Evolutionary conservation across 92 coral and sea anemone species (phyloP).

Genomic region (Phenganax subtilis): DNA sequence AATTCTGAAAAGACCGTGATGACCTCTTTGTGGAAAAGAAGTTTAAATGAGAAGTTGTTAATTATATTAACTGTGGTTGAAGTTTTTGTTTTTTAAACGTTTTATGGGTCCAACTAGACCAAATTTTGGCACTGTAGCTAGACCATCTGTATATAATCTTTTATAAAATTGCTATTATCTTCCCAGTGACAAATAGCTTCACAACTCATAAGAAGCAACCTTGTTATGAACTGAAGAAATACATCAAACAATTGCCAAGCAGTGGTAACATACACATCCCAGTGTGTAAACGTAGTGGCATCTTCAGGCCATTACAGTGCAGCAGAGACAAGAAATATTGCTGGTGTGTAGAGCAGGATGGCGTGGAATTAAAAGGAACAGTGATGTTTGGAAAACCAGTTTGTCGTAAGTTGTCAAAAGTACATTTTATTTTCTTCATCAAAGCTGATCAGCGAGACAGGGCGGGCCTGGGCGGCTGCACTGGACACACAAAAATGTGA

Average conservation of each 20-base stretch:
- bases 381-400: constrained; percentile 53
- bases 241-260: constrained; percentile 5
- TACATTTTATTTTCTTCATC: not conserved
- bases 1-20: too few species aligned
- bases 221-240: constrained; percentile 10
- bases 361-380: constrained; percentile 70
- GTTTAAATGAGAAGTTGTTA: too few species aligned
- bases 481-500: too few species aligned
- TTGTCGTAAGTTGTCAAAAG: constrained; percentile 21
- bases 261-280: constrained; percentile 11
- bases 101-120: too few species aligned
- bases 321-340: constrained; percentile 66
- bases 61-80: too few species aligned
- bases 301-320: constrained; percentile 64
- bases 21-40: too few species aligned
- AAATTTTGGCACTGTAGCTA: too few species aligned
- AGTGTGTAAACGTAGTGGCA: constrained; percentile 43
- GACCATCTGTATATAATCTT: not conserved
- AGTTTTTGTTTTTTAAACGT: too few species aligned
- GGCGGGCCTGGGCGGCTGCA: not conserved
- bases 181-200: not conserved
- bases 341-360: constrained; percentile 86
- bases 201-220: constrained; percentile 6
- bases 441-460: not conserved
- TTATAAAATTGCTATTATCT: too few species aligned